phyloP scores from a whole-genome alignment of 2,888 invertebrate species.

The Megastigmus dorsalis region DNA sequence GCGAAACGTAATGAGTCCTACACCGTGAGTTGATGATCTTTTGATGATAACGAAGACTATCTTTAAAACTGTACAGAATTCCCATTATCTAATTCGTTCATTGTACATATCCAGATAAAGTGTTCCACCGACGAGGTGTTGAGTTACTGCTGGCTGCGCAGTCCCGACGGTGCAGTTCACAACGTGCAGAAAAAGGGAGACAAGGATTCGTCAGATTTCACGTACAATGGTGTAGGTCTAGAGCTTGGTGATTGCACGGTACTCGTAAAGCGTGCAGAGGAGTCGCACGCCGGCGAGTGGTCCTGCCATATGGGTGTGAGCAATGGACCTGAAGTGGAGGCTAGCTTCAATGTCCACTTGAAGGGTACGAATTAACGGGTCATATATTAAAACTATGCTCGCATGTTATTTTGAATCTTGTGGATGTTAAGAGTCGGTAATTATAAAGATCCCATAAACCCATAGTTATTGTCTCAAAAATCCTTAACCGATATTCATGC shows the following conservation, averaged over 20 bases:
- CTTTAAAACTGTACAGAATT: too few relatives aligned
- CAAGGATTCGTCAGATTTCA: conserved; percentile 30
- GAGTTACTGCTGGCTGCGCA: conserved; percentile 67
- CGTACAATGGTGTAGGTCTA: conserved; percentile 63
- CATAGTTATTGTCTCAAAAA: too few relatives aligned
- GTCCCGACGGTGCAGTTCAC: conserved; percentile 66
- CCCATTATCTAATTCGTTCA: too few relatives aligned
- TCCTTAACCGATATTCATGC: too few relatives aligned
- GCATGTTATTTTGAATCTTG: too few relatives aligned
- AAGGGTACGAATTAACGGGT: conserved; percentile 60
- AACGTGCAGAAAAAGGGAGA: conserved; percentile 52
- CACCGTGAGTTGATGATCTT: conserved; percentile 57
- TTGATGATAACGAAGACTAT: too few relatives aligned
- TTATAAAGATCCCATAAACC: too few relatives aligned
- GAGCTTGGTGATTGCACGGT: conserved; percentile 66
- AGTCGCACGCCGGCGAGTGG: conserved; percentile 64
- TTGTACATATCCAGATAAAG: conserved; percentile 66
- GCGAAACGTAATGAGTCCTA: conserved; percentile 62
- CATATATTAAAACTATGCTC: too few relatives aligned
- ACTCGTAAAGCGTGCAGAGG: conserved; percentile 57
- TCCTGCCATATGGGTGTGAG: conserved; percentile 64
- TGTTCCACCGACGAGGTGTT: conserved; percentile 60
- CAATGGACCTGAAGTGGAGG: conserved; percentile 59
- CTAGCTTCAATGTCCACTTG: conserved; percentile 61
- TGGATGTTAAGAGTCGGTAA: too few relatives aligned